A percentile compares a stretch with the other conserved stretches of the same genome.
These are phyloP conservation scores for Eumaeus atala DNA, from an alignment of 1,140 invertebrate species.

Conservation along the genomic window DNA sequence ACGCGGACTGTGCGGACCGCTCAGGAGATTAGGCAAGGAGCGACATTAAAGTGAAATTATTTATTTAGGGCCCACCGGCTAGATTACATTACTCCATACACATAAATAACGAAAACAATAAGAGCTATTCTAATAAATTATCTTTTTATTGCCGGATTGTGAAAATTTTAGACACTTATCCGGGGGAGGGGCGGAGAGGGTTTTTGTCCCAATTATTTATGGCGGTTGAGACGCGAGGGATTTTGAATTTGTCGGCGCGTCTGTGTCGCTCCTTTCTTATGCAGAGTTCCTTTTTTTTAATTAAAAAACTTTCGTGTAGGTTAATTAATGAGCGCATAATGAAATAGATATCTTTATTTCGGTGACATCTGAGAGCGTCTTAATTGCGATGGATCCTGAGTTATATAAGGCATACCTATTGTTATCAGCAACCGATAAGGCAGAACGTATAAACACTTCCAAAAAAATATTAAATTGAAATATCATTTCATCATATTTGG, in stretches of 20 bases:
- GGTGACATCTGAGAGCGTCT: slow-evolving; percentile 15
- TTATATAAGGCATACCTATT: not conserved
- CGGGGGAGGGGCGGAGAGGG: slow-evolving; percentile 43
- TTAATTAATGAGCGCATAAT: slow-evolving; percentile 66
- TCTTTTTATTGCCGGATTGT: slow-evolving; percentile 74
- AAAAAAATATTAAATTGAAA: too few relatives aligned
- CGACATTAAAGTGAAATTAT: slow-evolving; percentile 72
- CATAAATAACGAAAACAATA: slow-evolving; percentile 75
- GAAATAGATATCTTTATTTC: slow-evolving; percentile 41
- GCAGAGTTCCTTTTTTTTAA: slow-evolving; percentile 60
- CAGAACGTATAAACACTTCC: not conserved
- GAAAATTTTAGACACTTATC: slow-evolving; percentile 74
- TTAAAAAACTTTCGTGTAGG: slow-evolving; percentile 64
- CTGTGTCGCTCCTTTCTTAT: slow-evolving; percentile 52
- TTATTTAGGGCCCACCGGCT: slow-evolving; percentile 68
- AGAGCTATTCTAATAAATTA: slow-evolving; percentile 74
- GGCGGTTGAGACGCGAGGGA: slow-evolving; percentile 62
- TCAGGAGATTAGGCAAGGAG: slow-evolving; percentile 71
- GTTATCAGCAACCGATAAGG: slow-evolving; percentile 3
- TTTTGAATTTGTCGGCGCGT: slow-evolving; percentile 60
- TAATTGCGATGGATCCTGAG: slow-evolving; percentile 4
- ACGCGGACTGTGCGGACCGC: slow-evolving; percentile 51
- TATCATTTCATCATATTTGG: too few relatives aligned
- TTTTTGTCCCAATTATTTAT: slow-evolving; percentile 72
- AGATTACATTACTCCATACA: slow-evolving; percentile 74